phyloP scores from a whole-genome alignment of 2,113 vertebrate genomes.

The Sander lucioperca region DNA sequence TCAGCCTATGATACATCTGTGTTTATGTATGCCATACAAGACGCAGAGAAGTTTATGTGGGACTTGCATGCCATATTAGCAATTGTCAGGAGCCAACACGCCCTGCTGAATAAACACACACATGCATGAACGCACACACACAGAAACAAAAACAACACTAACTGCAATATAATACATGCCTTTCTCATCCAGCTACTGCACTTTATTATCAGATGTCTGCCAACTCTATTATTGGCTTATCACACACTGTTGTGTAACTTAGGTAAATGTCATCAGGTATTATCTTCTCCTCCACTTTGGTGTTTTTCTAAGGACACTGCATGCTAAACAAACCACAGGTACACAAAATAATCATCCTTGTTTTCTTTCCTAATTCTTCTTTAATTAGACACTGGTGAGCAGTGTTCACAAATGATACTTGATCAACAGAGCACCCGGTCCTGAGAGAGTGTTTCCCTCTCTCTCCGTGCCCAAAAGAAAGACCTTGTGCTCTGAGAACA shows the following conservation, averaged over 20 bases:
- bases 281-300: neutral
- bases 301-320: neutral
- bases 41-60: neutral
- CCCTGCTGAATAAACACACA: constrained; percentile 43
- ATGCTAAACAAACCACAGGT: neutral
- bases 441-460: neutral
- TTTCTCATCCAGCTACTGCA: neutral
- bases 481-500: constrained; percentile 35
- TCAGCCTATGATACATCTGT: constrained; percentile 15
- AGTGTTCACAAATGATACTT: neutral
- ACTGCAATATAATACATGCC: neutral
- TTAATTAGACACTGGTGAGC: neutral
- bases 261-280: constrained; percentile 1
- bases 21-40: neutral
- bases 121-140: no score
- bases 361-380: neutral
- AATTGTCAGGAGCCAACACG: neutral
- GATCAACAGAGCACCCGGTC: neutral
- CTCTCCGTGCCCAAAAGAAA: constrained; percentile 10
- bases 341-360: neutral
- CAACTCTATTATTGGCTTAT: neutral
- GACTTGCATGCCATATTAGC: neutral
- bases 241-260: constrained; percentile 7
- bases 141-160: no score
- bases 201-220: neutral